Evolutionary conservation across 1,140 invertebrate species (phyloP), one percentile per base, ranked within the genome.

Genomic region (Habropoda laboriosa): DNA sequence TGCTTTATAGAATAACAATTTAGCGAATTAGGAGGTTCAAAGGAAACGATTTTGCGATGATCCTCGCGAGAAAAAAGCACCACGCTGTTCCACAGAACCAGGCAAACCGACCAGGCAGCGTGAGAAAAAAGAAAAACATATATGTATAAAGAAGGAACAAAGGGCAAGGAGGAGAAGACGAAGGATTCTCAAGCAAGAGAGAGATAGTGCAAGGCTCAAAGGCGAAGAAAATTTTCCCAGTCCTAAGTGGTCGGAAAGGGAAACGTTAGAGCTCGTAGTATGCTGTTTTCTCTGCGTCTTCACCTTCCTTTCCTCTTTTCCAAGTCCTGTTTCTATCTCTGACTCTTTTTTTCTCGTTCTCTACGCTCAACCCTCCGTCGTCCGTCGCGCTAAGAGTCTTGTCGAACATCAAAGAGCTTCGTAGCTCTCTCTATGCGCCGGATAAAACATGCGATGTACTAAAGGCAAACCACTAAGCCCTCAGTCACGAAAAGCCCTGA

Each of bases 1-100:
- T 83, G 70, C 79, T 81, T 89, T 80, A 88, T 82, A 85, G 86
- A 91, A 92, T 91, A 91, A 90, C 86, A 91, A 90, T 90, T 91
- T 89, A 77, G 74, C 70, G 82, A 91, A 92, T 92, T 91, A 89
- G 86, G 80, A 72, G 82, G 73, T 78, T 91, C 89, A 92, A 91
- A 90, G 88, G 60, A 71, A 82, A 85, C 80, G 79, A 64, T 82
- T 81, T 63, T 73, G 79, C 60, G 75, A 51, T 86, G 83, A 87
- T 87, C 72, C 74, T 74, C 75, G 67, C 51, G 70, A 70, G 61
- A 70, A 53, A 81, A 70, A 66, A 61, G 42, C 64, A 57, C 10
- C 35, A 10, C 24, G 60, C 53, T 67, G 57, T n/a, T 73, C 24
- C 55, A 55, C 66, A 68, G 81, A 66, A 45, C 38, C 12, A 3